phyloP scores from a whole-genome alignment of 2,113 vertebrate species.

The Bufo bufo region DNA sequence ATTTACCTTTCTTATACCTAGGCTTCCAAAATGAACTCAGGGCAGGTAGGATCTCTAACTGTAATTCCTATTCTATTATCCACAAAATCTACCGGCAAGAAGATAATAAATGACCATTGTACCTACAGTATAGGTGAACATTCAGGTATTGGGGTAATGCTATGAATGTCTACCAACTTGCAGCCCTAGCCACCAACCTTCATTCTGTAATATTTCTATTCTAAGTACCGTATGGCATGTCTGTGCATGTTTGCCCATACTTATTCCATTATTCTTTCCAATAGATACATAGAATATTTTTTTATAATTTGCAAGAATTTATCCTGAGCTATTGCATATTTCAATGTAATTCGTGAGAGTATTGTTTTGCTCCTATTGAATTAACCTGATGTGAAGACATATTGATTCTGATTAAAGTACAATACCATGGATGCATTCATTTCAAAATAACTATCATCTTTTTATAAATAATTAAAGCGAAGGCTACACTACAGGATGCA shows the following conservation, averaged over 20 bases:
- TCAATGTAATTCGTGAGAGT: not conserved
- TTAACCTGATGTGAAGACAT: conserved; percentile 65
- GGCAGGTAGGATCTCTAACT: too few species aligned
- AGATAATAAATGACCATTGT: too few species aligned
- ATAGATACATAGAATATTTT: not conserved
- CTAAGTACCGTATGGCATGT: too few species aligned
- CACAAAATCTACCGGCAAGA: too few species aligned
- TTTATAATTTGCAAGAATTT: not conserved
- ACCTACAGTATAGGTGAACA: too few species aligned
- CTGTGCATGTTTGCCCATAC: not conserved
- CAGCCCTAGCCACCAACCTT: too few species aligned
- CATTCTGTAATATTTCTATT: too few species aligned
- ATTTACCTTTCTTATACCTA: too few species aligned
- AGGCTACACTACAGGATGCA: conserved; percentile 63
- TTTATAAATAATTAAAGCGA: conserved; percentile 72
- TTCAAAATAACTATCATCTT: conserved; percentile 67
- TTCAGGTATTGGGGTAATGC: too few species aligned
- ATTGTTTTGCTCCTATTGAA: conserved; percentile 39
- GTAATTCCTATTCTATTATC: too few species aligned
- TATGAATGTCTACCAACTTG: too few species aligned
- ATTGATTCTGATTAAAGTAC: conserved; percentile 68
- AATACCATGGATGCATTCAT: conserved; percentile 68
- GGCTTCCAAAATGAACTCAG: too few species aligned
- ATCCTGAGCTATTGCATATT: not conserved
- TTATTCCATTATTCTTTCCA: not conserved